Conservation (phyloP, 2,797 vertebrate species). For the Hafferia zeledoni region DNA sequence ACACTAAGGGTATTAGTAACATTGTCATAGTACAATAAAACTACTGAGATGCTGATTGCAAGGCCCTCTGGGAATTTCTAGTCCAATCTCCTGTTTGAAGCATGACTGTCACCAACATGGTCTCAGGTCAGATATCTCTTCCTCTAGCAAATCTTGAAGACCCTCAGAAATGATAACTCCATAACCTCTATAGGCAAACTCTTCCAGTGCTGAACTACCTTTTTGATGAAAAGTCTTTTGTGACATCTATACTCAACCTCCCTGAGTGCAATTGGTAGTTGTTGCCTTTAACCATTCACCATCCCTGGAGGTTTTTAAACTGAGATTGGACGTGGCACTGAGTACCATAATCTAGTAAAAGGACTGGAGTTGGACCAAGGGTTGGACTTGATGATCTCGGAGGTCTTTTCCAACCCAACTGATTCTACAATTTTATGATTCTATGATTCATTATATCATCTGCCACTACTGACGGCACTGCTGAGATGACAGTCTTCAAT, state of each 20-base stretch:
- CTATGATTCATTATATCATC: neutral
- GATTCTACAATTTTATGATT: too few species aligned
- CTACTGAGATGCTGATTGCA: neutral
- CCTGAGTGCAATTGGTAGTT: neutral
- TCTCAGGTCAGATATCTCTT: neutral
- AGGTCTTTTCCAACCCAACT: too few species aligned
- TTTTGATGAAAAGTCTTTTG: neutral
- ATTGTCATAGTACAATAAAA: neutral
- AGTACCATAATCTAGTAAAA: too few species aligned
- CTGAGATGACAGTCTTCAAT: neutral
- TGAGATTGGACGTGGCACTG: too few species aligned
- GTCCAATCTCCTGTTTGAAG: neutral
- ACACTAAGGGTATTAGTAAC: neutral
- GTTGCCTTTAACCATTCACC: neutral
- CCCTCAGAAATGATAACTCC: neutral
- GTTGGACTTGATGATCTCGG: too few species aligned
- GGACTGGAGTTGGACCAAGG: too few species aligned
- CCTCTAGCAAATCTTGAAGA: neutral
- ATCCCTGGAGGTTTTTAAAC: too few species aligned
- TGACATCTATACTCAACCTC: neutral
- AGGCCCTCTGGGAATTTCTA: neutral
- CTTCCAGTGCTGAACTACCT: neutral
- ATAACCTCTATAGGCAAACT: neutral
- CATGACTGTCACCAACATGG: neutral
- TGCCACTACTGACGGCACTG: neutral